A percentile compares a stretch with the other conserved stretches of the same genome.
phyloP scores from a whole-genome alignment of 2,113 vertebrate genomes.

The Tachysurus fulvidraco region DNA sequence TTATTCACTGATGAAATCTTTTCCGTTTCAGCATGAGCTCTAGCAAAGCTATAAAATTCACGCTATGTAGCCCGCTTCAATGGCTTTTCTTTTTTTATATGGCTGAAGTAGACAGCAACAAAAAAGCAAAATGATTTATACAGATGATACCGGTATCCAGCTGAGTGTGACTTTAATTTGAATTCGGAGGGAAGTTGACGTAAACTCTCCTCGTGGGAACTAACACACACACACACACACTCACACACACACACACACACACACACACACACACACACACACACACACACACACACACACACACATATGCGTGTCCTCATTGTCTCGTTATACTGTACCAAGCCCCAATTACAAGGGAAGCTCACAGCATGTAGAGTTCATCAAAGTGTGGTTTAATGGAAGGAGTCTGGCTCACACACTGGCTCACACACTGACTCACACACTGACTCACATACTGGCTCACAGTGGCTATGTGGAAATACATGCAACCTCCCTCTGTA shows the following conservation, averaged over 20 bases:
- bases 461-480: conserved; percentile 12
- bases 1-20: conserved; percentile 41
- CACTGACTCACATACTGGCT: conserved; percentile 10
- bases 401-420: conserved; percentile 21
- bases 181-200: conserved; percentile 21
- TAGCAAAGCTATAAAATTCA: conserved; percentile 46
- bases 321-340: conserved; percentile 2
- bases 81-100: conserved; percentile 26
- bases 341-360: conserved; percentile 8
- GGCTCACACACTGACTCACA: conserved; percentile 17
- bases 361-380: conserved; percentile 17
- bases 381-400: conserved; percentile 18
- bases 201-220: conserved; percentile 19
- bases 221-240: conserved; percentile 11
- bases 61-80: conserved; percentile 16
- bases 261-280: not conserved
- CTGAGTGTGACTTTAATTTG: conserved; percentile 5
- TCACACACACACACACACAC: not conserved
- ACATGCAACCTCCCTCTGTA: conserved; percentile 36
- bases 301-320: not conserved
- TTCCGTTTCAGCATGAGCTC: conserved; percentile 26
- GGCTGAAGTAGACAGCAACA: not conserved
- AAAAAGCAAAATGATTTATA: conserved; percentile 36
- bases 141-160: conserved; percentile 5
- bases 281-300: conserved; percentile 2